These are phyloP conservation scores for Craseonycteris thonglongyai DNA, from an alignment of 2,113 vertebrate genomes.

Conservation along the genomic window DNA sequence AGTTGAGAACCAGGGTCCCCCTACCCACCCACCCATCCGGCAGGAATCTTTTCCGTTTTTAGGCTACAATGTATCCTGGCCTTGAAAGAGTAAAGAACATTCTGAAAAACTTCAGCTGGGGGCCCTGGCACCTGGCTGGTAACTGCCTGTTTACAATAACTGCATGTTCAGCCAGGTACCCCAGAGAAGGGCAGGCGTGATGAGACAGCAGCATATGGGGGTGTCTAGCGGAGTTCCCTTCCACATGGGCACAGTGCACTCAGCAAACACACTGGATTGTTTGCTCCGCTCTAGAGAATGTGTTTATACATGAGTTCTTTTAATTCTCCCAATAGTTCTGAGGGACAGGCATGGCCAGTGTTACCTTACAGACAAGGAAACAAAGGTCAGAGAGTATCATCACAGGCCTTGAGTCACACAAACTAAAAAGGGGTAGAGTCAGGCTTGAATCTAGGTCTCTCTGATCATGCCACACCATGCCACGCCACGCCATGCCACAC, in stretches of 20 bases:
- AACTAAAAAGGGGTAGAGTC: background rate
- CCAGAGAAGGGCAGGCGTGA: background rate
- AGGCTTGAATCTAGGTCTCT: background rate
- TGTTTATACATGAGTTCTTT: background rate
- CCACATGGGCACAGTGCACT: background rate
- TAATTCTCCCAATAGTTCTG: background rate
- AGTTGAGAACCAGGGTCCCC: background rate
- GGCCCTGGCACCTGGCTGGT: background rate
- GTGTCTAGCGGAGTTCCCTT: background rate
- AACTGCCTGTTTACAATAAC: background rate
- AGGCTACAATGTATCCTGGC: background rate
- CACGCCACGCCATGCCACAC: too few relatives aligned
- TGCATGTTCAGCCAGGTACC: background rate
- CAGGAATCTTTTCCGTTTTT: background rate
- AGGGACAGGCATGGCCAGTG: background rate
- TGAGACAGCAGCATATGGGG: accelerated
- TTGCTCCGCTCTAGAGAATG: background rate
- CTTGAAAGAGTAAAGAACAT: background rate
- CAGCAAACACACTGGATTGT: background rate
- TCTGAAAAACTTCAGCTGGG: background rate
- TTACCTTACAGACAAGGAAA: background rate
- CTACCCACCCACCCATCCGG: accelerated
- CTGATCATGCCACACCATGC: background rate
- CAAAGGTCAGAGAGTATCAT: background rate
- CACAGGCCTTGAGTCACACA: background rate